Base-by-base conservation (phyloP, 2,888 invertebrate genomes). In the Nymphalis polychloros region DNA sequence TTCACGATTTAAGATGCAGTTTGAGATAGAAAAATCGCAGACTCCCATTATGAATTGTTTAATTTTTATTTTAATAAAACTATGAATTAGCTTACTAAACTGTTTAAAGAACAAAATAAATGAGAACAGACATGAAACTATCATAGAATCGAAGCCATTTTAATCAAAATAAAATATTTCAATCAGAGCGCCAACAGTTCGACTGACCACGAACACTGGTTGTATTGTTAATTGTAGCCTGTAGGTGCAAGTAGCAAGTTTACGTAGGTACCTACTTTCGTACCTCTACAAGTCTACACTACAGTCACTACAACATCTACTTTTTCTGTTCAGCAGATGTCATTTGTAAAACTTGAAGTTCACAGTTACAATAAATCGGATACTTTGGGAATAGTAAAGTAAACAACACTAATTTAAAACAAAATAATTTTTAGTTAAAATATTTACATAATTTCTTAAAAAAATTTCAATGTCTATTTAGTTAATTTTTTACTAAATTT, bases 1-100 rank as follows among this genome's bases (percentile, higher is more conserved):
- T 78, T 74, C 78, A 78, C 77, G 77, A 78, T 75, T 73, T 74
- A 77, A 86, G 87, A 88, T 88, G 87, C 82, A 84, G 81, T 81
- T 81, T 82, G 81, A 80, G 80, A 79, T 81, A 81, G 81, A 81
- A 81, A 81, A 77, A 76, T 75, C 76, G 72, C 69, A 73, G 76
- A 77, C 76, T 81, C 78, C 78, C 81, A 81, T 85, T 81, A 79
- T 79, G 76, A 48, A 17, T 35, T 53, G 35, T 60, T 55, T 61
- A 53, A 60, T 60, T 49, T 46, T 64, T 31, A 49, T 55, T 68
- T 60, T n/a, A 27, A 10, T 19, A 19, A 41, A 41, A 57, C 19
- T 63, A 52, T 62, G 49, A 49, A 20, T 46, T 16, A 49, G 41
- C 47, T 41, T 57, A 57, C 13, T 35, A 19, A 35, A 27, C 19